Conservation (phyloP, 2,888 invertebrate species). For the Bembecia ichneumoniformis region DNA sequence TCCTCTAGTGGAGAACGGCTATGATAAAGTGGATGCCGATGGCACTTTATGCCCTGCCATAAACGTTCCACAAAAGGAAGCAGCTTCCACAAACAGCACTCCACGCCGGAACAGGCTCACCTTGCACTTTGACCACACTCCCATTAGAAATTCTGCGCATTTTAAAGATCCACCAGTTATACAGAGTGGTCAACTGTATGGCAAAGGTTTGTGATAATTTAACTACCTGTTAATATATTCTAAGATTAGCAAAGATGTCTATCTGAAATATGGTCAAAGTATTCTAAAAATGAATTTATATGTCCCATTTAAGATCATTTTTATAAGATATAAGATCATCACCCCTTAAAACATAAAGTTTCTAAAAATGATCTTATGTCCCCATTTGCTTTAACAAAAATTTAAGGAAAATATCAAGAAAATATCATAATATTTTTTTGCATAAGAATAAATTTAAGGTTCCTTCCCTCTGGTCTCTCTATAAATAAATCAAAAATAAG, state of each 20-base stretch:
- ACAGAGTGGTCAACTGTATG: conserved; percentile 36
- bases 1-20: conserved; percentile 47
- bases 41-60: conserved; percentile 23
- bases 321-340: too few species aligned
- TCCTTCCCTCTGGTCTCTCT: too few species aligned
- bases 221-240: conserved; percentile 21
- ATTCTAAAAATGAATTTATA: too few species aligned
- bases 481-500: too few species aligned
- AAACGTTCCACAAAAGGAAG: conserved; percentile 34
- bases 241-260: background rate
- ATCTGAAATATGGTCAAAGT: too few species aligned
- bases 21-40: conserved; percentile 49
- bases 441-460: too few species aligned
- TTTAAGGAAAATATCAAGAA: too few species aligned
- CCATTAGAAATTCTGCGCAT: conserved; percentile 79
- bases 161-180: conserved; percentile 78
- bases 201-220: conserved; percentile 40
- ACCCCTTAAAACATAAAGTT: too few species aligned
- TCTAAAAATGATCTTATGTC: too few species aligned
- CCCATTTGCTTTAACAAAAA: too few species aligned
- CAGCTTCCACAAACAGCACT: conserved; percentile 54
- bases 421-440: too few species aligned
- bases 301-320: too few species aligned
- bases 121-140: conserved; percentile 80
- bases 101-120: conserved; percentile 78